phyloP scores from a whole-genome alignment of 2,888 invertebrate species.

The Sarcophaga carnaria region DNA sequence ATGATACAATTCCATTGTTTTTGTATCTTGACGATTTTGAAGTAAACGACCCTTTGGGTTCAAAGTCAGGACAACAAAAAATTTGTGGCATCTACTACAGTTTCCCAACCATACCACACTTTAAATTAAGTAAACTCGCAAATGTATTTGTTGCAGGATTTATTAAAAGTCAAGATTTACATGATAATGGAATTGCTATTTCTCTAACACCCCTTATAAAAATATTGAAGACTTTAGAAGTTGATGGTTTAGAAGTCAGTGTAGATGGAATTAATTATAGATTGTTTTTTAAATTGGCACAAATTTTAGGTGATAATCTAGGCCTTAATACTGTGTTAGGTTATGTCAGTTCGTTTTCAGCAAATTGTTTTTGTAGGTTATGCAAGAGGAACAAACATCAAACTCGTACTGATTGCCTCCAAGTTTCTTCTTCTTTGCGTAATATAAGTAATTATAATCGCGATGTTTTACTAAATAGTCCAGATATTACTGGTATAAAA shows the following conservation, averaged over 20 bases:
- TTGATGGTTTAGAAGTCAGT: constrained; percentile 53
- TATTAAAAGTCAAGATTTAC: constrained; percentile 56
- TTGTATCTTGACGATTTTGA: no score
- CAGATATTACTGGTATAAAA: constrained; percentile 59
- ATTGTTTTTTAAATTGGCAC: no score
- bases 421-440: constrained; percentile 50
- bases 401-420: constrained; percentile 47
- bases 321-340: no score
- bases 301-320: no score
- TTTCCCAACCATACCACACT: no score
- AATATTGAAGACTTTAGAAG: constrained; percentile 59
- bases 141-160: constrained; percentile 63
- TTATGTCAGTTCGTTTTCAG: no score
- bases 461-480: constrained; percentile 55
- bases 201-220: constrained; percentile 55
- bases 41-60: no score
- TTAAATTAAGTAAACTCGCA: constrained; percentile 42
- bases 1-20: no score
- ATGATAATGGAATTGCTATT: constrained; percentile 56
- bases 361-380: constrained; percentile 46
- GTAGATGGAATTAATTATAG: constrained; percentile 25
- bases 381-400: constrained; percentile 57
- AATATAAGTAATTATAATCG: constrained; percentile 61
- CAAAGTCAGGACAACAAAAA: no score
- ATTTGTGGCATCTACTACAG: no score